Evolutionary conservation across 2,888 invertebrate genomes (phyloP), one percentile per base, ranked within the genome.

Genomic region (Smittia sp.): DNA sequence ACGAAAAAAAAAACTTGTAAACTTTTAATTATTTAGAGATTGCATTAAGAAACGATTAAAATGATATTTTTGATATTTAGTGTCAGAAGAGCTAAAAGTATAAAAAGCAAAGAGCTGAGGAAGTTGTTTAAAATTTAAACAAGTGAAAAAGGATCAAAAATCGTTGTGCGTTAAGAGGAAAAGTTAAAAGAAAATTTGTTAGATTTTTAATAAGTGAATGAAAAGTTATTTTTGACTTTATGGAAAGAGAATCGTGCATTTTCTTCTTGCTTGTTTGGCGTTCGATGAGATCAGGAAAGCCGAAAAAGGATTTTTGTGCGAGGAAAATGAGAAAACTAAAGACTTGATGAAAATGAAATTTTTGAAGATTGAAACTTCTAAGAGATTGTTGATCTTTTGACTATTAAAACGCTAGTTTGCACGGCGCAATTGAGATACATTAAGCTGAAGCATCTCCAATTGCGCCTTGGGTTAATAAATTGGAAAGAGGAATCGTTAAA

Each of bases 101-200:
- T 32, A 32, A 46, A 46, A 46, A 46, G 46, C 46, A 11, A 66
- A 15, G 32, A 32, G 66, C 18, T 66, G 32, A 9, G 24, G 32
- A 68, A 32, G 69, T 20, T 70, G 69, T 54, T 70, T 70, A 70
- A 54, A 54, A 54, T 70, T 54, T 54, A 70, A 70, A 70, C 54
- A 25, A 25, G 18, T 25, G 22, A 39, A 27, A 25, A 20, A 27
- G 25, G 13, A 3, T 3, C 2, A 58, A 13, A 58, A 58, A 22
- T 58, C 58, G n/a, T 58, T 58, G 58, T 58, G 58, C 58, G 27
- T 27, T 68, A 39, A 13, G 46, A 39, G n/a, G 22, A 39, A 67
- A 46, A 38, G 18, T 15, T 27, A 63, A 38, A 15, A 15, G 22
- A 39, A 68, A 41, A 41, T 41, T 70, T 70, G 69, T 70, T 70